Percentiles rank a stretch among this genome's conserved stretches.
Evolutionary conservation across 2,888 invertebrate species (phyloP).

Genomic region (Hyposoter didymator): DNA sequence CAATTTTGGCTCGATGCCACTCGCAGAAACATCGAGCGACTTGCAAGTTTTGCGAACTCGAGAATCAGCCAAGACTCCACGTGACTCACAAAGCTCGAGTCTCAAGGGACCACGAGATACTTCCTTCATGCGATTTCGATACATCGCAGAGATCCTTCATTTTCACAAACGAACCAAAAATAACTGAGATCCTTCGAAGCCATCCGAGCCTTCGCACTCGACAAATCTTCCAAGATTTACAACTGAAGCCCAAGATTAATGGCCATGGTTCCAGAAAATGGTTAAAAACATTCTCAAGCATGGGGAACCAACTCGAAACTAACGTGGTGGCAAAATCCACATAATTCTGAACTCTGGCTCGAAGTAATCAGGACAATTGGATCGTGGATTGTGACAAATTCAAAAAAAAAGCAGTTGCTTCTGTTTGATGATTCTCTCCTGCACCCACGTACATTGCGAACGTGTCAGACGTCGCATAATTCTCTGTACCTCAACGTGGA

Average conservation of each 20-base stretch:
- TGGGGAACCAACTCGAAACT: not conserved
- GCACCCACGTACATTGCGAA: slow-evolving; percentile 47
- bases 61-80: slow-evolving; percentile 58
- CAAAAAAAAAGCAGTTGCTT: slow-evolving; percentile 11
- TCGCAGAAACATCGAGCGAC: slow-evolving; percentile 62
- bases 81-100: slow-evolving; percentile 62
- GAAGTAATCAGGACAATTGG: not conserved
- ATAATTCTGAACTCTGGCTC: slow-evolving; percentile 2
- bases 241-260: not conserved
- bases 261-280: not conserved
- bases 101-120: slow-evolving; percentile 19
- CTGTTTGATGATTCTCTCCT: not conserved
- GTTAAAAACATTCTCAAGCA: not conserved
- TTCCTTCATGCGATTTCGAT: slow-evolving; percentile 3
- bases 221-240: not conserved
- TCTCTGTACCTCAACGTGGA: slow-evolving; percentile 32
- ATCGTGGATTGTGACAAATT: slow-evolving; percentile 37
- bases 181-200: not conserved
- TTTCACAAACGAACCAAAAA: not conserved
- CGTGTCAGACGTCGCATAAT: slow-evolving; percentile 54
- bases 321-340: not conserved
- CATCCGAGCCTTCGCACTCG: not conserved
- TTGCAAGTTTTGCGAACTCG: slow-evolving; percentile 68
- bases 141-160: not conserved
- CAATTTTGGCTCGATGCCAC: slow-evolving; percentile 79